Conservation (phyloP, 2,797 vertebrate species). For the Parotocinclus haroldoi region DNA sequence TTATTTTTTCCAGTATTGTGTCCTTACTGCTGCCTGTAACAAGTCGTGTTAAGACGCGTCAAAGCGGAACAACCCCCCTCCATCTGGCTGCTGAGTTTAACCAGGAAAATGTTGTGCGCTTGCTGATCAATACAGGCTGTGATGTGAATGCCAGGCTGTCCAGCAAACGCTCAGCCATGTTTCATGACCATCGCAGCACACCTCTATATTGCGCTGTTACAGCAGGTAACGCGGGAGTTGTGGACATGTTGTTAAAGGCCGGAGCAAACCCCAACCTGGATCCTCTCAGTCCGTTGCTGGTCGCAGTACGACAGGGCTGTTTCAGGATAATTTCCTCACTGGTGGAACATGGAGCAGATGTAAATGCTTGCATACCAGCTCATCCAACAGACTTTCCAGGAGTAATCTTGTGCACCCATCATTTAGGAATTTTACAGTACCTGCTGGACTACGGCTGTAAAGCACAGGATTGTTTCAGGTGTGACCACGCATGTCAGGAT, state of each 20-base stretch:
- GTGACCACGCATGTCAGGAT: conserved; percentile 62
- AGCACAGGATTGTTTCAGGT: conserved; percentile 82
- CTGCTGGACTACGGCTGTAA: conserved; percentile 87
- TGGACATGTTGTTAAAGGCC: conserved; percentile 78
- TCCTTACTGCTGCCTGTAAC: conserved; percentile 85
- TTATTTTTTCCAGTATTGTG: conserved; percentile 74
- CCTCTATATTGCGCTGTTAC: conserved; percentile 84
- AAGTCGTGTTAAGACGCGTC: conserved; percentile 80
- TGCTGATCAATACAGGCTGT: conserved; percentile 83
- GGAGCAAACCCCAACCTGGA: conserved; percentile 85
- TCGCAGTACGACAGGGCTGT: conserved; percentile 82
- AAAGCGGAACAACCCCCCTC: conserved; percentile 87
- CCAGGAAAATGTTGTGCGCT: conserved; percentile 75
- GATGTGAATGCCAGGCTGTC: conserved; percentile 83
- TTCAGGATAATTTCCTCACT: conserved; percentile 76
- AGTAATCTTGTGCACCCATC: conserved; percentile 83
- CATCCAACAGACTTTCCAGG: conserved; percentile 82
- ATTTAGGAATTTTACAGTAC: conserved; percentile 80
- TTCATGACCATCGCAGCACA: conserved; percentile 79
- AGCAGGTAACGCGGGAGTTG: conserved; percentile 75
- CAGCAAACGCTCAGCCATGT: conserved; percentile 71
- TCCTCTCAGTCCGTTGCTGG: conserved; percentile 82
- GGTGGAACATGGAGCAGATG: conserved; percentile 84
- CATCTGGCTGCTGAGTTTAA: conserved; percentile 89
- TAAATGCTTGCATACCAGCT: conserved; percentile 75